Percentiles rank a stretch among this genome's conserved stretches.
These are phyloP conservation scores for Leptopilina myrica DNA, from an alignment of 2,888 invertebrate genomes.

Conservation along the genomic window DNA sequence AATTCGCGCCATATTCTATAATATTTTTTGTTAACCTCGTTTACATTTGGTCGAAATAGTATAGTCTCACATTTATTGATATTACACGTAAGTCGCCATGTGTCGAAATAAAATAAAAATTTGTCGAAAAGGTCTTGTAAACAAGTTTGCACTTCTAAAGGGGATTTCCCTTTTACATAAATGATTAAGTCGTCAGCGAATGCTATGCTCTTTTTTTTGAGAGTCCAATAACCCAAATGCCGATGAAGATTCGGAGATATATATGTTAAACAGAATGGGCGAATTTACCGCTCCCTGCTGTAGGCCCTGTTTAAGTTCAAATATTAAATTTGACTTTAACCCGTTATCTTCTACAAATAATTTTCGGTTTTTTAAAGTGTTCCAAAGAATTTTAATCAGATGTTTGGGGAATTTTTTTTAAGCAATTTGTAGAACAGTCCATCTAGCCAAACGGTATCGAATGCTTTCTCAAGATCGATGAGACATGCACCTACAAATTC, in stretches of 20 bases:
- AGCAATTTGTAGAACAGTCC: slow-evolving; percentile 49
- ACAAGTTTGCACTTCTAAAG: not conserved
- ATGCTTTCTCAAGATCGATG: not conserved
- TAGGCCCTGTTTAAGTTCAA: slow-evolving; percentile 7
- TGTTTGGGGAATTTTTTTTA: slow-evolving; percentile 47
- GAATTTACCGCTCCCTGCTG: slow-evolving; percentile 50
- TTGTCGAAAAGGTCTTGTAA: slow-evolving; percentile 43
- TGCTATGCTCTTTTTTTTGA: not conserved
- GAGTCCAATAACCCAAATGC: slow-evolving; percentile 12
- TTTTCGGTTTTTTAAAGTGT: slow-evolving; percentile 46
- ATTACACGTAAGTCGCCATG: slow-evolving; percentile 51
- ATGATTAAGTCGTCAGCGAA: slow-evolving; percentile 53
- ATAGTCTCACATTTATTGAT: slow-evolving; percentile 49
- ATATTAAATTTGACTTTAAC: slow-evolving; percentile 8
- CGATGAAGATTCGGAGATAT: slow-evolving; percentile 43
- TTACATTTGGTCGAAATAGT: no score
- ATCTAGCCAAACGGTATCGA: not conserved
- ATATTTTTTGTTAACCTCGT: no score
- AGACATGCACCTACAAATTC: not conserved
- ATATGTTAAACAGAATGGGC: slow-evolving; percentile 53
- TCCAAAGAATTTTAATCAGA: slow-evolving; percentile 42
- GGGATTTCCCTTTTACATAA: slow-evolving; percentile 29
- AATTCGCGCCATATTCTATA: no score
- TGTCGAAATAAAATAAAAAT: slow-evolving; percentile 44
- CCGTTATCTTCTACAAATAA: slow-evolving; percentile 38